These are phyloP conservation scores for Crambe crambe DNA, from an alignment of 37 sponge, comb jelly and placozoan genomes.

Conservation along the genomic window DNA sequence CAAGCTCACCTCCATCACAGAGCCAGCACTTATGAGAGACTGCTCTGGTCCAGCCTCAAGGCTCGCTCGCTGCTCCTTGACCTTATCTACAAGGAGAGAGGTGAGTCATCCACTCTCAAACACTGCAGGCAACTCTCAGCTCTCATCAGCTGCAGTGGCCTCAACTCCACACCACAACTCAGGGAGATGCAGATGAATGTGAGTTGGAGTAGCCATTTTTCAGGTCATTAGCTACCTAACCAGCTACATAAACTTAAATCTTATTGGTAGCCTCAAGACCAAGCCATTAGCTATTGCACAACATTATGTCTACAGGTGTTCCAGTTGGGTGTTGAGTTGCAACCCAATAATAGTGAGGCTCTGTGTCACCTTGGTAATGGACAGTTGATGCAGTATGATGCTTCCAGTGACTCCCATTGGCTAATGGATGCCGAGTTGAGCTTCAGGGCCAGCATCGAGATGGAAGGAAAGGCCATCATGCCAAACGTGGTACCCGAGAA, in stretches of 20 bases:
- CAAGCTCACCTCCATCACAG: constrained; percentile 34
- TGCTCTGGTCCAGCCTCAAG: constrained; percentile 55
- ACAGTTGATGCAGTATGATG: constrained; percentile 76
- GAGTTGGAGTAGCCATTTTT: too few species aligned
- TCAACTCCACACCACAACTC: constrained; percentile 41
- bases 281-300: too few species aligned
- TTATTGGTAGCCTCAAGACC: too few species aligned
- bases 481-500: constrained; percentile 47
- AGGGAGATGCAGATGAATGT: constrained; percentile 82
- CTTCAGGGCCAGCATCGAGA: constrained; percentile 82
- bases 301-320: constrained; percentile 70
- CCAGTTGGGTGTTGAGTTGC: constrained; percentile 66
- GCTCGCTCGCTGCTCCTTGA: constrained; percentile 47
- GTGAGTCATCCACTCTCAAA: constrained; percentile 18
- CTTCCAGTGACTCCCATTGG: constrained; percentile 31
- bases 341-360: constrained; percentile 80
- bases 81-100: constrained; percentile 24
- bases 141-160: constrained; percentile 44
- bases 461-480: constrained; percentile 69
- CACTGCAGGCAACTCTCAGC: constrained; percentile 67
- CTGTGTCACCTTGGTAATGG: constrained; percentile 86
- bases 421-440: constrained; percentile 78
- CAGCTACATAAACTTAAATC: constrained; percentile 1
- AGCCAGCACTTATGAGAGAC: constrained; percentile 50
- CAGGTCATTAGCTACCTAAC: too few species aligned